phyloP scores from a whole-genome alignment of 2,797 vertebrate species.

The Cyclopterus lumpus region DNA sequence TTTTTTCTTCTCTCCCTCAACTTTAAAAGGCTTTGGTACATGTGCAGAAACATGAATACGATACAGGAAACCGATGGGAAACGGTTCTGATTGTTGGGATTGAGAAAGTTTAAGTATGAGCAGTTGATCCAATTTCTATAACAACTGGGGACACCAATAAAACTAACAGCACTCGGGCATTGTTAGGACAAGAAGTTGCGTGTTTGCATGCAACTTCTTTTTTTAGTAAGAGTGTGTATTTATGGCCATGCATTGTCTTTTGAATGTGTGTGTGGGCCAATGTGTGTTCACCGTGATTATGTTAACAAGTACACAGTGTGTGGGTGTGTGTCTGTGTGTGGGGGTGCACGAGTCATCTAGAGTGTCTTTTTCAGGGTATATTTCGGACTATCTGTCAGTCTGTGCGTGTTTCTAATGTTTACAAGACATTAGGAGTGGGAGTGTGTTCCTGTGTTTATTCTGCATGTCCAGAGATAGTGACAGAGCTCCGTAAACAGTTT shows the following conservation, averaged over 20 bases:
- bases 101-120: conserved; percentile 44
- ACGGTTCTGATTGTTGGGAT: conserved; percentile 49
- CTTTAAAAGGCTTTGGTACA: conserved; percentile 30
- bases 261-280: conserved; percentile 59
- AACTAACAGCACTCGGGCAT: conserved; percentile 57
- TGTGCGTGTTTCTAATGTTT: conserved; percentile 75
- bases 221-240: conserved; percentile 62
- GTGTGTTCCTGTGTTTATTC: conserved; percentile 84
- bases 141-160: conserved; percentile 62
- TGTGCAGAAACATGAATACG: conserved; percentile 35
- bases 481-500: conserved; percentile 83
- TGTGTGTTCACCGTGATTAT: conserved; percentile 66
- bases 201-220: conserved; percentile 61
- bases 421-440: conserved; percentile 79
- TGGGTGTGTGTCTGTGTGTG: conserved; percentile 28
- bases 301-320: conserved; percentile 59
- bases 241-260: conserved; percentile 64
- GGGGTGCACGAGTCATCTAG: conserved; percentile 38
- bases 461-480: conserved; percentile 81
- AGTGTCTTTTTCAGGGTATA: conserved; percentile 56
- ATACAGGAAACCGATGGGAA: conserved; percentile 32
- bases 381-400: conserved; percentile 60
- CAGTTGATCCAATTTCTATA: conserved; percentile 63
- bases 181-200: conserved; percentile 62
- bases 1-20: neutral